A percentile compares a stretch with the other conserved stretches of the same genome.
Evolutionary conservation across 2,888 invertebrate species (phyloP).

Genomic region (Junonia oenone): DNA sequence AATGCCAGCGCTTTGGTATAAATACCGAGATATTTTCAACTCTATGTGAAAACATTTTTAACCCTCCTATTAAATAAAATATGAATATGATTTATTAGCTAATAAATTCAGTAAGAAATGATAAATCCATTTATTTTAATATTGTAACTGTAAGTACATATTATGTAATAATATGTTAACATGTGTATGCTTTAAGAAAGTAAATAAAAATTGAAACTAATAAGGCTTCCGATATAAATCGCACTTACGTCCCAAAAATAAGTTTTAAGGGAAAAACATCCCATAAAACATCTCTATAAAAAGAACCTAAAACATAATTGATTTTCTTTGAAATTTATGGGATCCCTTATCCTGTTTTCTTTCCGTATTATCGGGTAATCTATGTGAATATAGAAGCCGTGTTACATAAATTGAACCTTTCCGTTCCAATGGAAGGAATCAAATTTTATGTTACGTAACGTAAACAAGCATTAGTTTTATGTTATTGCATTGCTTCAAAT

Average conservation of each 20-base stretch:
- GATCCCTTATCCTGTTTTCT: constrained; percentile 13
- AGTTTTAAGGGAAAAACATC: constrained; percentile 10
- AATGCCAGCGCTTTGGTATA: neutral
- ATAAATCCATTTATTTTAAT: no score
- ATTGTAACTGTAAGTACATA: no score
- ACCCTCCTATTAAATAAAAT: no score
- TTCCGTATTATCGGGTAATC: constrained; percentile 13
- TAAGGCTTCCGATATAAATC: neutral
- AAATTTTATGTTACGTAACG: neutral
- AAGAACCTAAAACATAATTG: constrained; percentile 20
- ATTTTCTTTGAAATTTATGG: constrained; percentile 25
- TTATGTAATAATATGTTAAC: no score
- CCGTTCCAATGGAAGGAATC: neutral
- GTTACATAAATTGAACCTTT: constrained; percentile 5
- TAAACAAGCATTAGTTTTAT: neutral
- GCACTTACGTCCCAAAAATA: constrained; percentile 3
- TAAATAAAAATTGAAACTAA: no score
- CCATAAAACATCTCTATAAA: constrained; percentile 24
- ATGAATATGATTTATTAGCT: no score
- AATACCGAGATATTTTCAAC: neutral
- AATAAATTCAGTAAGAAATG: no score
- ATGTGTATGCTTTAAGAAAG: no score
- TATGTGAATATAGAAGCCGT: constrained; percentile 10
- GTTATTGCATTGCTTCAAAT: neutral
- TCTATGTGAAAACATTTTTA: no score